Percentiles rank a stretch among this genome's conserved stretches.
These are phyloP conservation scores for Thripadectes ignobilis DNA, from an alignment of 2,797 vertebrate genomes.

Conservation along the genomic window DNA sequence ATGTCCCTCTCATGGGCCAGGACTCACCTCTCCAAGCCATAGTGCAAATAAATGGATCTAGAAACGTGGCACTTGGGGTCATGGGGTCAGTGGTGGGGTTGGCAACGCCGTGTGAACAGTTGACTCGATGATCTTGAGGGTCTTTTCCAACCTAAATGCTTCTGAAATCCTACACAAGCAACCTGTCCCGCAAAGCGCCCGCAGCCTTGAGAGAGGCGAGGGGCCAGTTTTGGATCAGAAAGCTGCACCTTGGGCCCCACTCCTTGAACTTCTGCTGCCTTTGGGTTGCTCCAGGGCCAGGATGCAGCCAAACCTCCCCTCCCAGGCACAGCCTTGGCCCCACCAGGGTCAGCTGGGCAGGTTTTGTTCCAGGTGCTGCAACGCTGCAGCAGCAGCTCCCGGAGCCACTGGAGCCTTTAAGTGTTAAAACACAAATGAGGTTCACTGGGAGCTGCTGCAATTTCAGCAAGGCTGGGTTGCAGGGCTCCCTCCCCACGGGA, in stretches of 20 bases:
- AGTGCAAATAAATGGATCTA: background rate
- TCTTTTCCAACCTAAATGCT: background rate
- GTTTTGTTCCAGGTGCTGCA: background rate
- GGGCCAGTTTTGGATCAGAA: background rate
- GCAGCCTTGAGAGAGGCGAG: accelerated
- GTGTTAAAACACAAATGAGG: background rate
- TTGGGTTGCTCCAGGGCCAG: background rate
- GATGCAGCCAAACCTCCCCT: background rate
- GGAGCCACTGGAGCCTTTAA: background rate
- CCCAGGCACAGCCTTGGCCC: background rate
- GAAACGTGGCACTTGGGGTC: accelerated
- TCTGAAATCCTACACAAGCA: background rate
- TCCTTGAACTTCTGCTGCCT: background rate
- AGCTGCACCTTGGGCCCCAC: background rate
- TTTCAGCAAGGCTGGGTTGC: background rate
- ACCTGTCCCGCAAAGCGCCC: accelerated
- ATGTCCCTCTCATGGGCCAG: accelerated
- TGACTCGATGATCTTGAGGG: background rate
- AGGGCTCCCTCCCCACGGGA: accelerated
- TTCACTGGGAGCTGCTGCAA: background rate
- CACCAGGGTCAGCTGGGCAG: background rate
- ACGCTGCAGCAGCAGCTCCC: accelerated
- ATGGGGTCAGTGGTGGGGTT: background rate
- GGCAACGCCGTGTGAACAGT: background rate
- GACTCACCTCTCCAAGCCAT: background rate